These are phyloP conservation scores for Drosophila takahashii DNA, from an alignment of 1,140 invertebrate species.

Conservation along the genomic window DNA sequence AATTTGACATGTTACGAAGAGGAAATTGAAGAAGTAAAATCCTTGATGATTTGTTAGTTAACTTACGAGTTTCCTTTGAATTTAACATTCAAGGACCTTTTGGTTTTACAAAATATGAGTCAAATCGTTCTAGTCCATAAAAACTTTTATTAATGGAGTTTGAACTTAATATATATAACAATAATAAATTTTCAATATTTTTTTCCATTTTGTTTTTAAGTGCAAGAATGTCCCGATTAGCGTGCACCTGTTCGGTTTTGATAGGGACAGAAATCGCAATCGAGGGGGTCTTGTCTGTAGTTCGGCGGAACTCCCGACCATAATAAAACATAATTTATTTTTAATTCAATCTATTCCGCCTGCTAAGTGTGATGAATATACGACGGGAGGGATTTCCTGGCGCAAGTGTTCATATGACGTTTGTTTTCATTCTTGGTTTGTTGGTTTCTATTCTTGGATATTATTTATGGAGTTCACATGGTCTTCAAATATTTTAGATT, in stretches of 20 bases:
- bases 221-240: slow-evolving; percentile 13
- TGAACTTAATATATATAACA: too few relatives aligned
- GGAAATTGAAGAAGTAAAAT: too few relatives aligned
- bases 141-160: too few relatives aligned
- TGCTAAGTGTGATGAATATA: slow-evolving; percentile 20
- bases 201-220: too few relatives aligned
- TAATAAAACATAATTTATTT: slow-evolving; percentile 45
- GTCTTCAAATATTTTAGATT: background rate
- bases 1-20: background rate
- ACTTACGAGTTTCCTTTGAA: too few relatives aligned
- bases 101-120: too few relatives aligned
- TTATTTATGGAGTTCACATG: background rate
- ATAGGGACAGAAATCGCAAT: slow-evolving; percentile 3
- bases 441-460: background rate
- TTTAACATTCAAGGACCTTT: too few relatives aligned
- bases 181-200: too few relatives aligned
- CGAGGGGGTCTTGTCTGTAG: slow-evolving; percentile 20
- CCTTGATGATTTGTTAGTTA: too few relatives aligned
- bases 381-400: background rate
- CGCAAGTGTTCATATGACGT: slow-evolving; percentile 16
- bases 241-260: slow-evolving; percentile 6
- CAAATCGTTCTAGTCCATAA: too few relatives aligned
- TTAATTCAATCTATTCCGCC: slow-evolving; percentile 19
- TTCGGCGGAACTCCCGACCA: background rate
- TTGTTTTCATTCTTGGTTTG: slow-evolving; percentile 16